Evolutionary conservation across 1,140 invertebrate genomes (phyloP).

Genomic region (Eufriesea mexicana): DNA sequence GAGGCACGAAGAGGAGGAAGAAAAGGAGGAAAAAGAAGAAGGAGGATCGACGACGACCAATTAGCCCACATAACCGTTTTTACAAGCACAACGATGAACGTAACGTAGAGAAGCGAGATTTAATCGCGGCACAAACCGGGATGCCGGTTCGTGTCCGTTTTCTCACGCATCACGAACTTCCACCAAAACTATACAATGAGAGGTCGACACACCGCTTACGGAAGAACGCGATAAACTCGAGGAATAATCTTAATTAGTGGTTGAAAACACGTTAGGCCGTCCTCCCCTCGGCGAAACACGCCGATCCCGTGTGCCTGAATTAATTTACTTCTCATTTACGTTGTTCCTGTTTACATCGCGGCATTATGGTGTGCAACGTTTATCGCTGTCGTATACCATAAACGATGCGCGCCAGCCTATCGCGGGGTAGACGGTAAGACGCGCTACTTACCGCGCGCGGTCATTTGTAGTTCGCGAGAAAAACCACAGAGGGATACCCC

Average conservation of each 20-base stretch:
- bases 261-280: conserved; percentile 53
- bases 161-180: conserved; percentile 70
- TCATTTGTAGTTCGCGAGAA: neutral
- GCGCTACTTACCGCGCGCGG: neutral
- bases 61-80: conserved; percentile 77
- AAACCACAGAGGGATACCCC: neutral
- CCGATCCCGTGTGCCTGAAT: conserved; percentile 31
- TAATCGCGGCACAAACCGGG: conserved; percentile 70
- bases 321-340: conserved; percentile 49
- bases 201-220: conserved; percentile 38
- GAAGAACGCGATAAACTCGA: conserved; percentile 49
- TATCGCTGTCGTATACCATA: neutral
- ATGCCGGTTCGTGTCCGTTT: conserved; percentile 72
- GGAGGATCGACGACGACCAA: conserved; percentile 67
- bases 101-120: conserved; percentile 67
- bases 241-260: conserved; percentile 62
- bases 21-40: conserved; percentile 46
- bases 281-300: neutral
- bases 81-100: conserved; percentile 67
- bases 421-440: neutral
- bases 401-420: neutral
- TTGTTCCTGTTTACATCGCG: conserved; percentile 28
- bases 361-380: neutral
- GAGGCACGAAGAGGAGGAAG: conserved; percentile 8
- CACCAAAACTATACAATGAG: conserved; percentile 53